Evolutionary conservation across 1,140 invertebrate species (phyloP), one percentile per base, ranked within the genome.

Genomic region (Lordiphosa clarofinis): DNA sequence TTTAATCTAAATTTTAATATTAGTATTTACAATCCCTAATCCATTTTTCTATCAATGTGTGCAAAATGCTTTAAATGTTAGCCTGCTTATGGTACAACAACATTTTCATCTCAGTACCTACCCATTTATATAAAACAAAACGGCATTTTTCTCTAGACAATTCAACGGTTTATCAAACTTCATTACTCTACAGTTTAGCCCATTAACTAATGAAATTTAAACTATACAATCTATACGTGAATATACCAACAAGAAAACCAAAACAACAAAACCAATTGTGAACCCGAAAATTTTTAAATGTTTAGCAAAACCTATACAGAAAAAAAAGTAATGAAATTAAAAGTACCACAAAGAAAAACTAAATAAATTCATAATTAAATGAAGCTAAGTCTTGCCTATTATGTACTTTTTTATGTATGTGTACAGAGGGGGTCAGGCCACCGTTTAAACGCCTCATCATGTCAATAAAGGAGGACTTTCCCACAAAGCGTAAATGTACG

Each of bases 51-150:
- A 58, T 78, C 42, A 31, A 75, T 81, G 58, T 84, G 66, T 65
- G 68, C 78, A 58, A 67, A 46, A 81, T 60, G 78, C 78, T 82
- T 82, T 82, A 73, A 84, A 78, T 82, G 78, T 82, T 84, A 84
- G 73, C 78, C 78, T 84, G 78, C 78, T 84, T 84, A 71, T 62
- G 78, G 78, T 84, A 84, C 78, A 84, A 84, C 47, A 84, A 84
- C 47, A 78, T 44, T 59, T 63, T 84, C 71, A 49, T 78, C 73
- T 71, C 66, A 78, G 78, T 84, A 84, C 78, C 78, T 84, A 78
- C 60, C 59, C 62, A 55, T 66, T 60, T 55, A 69, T n/a, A 69
- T 56, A 84, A 58, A 57, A 70, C 39, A 56, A 52, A 63, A 48
- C 53, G 67, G 28, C 47, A 49, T 35, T 68, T 72, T 71, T 63